Base-by-base conservation (phyloP, 1,140 invertebrate genomes). In the Leptonema lineaticorne region DNA sequence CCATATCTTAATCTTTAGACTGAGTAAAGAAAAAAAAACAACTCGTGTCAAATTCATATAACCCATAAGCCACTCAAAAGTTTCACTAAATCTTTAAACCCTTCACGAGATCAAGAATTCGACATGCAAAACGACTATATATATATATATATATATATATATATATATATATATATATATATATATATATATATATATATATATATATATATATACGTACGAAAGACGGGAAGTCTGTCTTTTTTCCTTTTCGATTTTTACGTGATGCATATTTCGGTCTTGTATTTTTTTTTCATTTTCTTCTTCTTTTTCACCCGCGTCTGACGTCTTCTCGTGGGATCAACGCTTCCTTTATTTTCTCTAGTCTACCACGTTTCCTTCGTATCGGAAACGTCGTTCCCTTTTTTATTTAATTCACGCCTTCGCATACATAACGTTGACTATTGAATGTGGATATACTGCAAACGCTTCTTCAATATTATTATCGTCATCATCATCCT, bases 301-400 rank as follows among this genome's bases (percentile, higher is more conserved):
- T 6, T 41, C 14, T 62, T 26, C n/a, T 60, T 60, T 20, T 37
- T 37, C 18, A 8, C 8, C 14, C 6, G 8, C 22, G 20, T 20
- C 18, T 62, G 59, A 45, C 59, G 30, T 41, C 59, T 33, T 27
- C 59, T 11, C 57, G 28, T 45, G 59, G 59, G 37, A 62, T 62
- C 59, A 62, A 45, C 33, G 59, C 24, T 37, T 41, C 37, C 30
- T 62, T 41, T 59, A 59, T 59, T 33, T 59, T 53, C 50, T 11
- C 18, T 26, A 53, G 18, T 24, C 22, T 20, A 8, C 16, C 46
- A 2, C 18, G 16, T 16, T 41, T 41, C 37, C 37, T 41, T 11
- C 37, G 37, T 41, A 41, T 41, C 37, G 16, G 16, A 33, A 48
- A 3, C 37, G 16, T 41, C 37, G 9, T 41, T 41, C 37, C 9